These are phyloP conservation scores for Drosophila suboccidentalis DNA, from an alignment of 2,888 invertebrate genomes.

Conservation along the genomic window DNA sequence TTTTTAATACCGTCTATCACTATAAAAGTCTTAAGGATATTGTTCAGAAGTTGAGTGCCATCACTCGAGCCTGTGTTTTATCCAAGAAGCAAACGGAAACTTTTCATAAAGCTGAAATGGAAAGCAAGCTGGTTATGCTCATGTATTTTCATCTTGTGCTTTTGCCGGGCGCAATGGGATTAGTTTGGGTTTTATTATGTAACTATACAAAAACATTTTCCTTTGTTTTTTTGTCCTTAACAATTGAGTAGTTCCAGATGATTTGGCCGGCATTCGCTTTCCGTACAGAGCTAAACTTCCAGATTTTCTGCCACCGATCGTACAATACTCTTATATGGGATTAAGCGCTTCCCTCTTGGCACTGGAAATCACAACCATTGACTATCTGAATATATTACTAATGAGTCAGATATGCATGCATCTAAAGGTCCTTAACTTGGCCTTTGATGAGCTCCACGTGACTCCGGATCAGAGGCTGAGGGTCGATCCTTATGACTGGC, in stretches of 20 bases:
- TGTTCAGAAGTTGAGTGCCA: constrained; percentile 32
- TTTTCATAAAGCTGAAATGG: constrained; percentile 40
- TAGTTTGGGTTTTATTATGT: constrained; percentile 50
- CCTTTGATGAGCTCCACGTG: constrained; percentile 63
- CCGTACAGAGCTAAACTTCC: constrained; percentile 72
- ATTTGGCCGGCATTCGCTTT: constrained; percentile 64
- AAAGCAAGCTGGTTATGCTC: constrained; percentile 45
- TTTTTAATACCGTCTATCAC: constrained; percentile 53
- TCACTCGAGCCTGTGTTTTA: constrained; percentile 51
- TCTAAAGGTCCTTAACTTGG: constrained; percentile 69
- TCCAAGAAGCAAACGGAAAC: constrained; percentile 49
- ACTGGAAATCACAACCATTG: constrained; percentile 68
- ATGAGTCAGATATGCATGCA: constrained; percentile 80
- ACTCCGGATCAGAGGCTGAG: background rate
- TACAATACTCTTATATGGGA: constrained; percentile 69
- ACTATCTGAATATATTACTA: constrained; percentile 72
- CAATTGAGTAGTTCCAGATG: constrained; percentile 55
- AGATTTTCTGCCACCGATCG: constrained; percentile 46
- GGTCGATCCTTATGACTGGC: constrained; percentile 40
- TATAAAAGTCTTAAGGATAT: constrained; percentile 45
- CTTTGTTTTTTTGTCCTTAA: background rate
- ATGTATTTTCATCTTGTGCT: constrained; percentile 52
- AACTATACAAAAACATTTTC: background rate
- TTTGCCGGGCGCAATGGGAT: constrained; percentile 41
- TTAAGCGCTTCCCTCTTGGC: constrained; percentile 52